Percentiles rank a stretch among this genome's conserved stretches.
Conservation (phyloP, 1,140 invertebrate genomes). For the Dreissena rostriformis region DNA sequence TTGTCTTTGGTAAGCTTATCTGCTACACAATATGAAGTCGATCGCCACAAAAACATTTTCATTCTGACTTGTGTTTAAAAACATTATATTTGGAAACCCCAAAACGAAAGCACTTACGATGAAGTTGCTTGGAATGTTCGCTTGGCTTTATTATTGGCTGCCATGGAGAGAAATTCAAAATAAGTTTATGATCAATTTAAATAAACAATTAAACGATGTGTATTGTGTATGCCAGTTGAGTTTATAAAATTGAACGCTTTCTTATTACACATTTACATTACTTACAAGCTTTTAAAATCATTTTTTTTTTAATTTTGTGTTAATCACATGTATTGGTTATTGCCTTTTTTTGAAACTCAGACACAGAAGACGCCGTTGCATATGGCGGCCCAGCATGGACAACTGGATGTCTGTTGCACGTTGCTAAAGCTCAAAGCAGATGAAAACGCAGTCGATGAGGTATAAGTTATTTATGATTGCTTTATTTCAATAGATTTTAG, state of each 20-base stretch:
- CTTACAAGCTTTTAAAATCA: too few species aligned
- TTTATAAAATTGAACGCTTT: too few species aligned
- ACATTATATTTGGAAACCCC: too few species aligned
- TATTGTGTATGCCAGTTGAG: too few species aligned
- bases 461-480: slow-evolving; percentile 82
- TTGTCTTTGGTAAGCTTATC: slow-evolving; percentile 88
- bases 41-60: not conserved
- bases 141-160: too few species aligned
- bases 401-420: slow-evolving; percentile 95
- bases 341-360: slow-evolving; percentile 66
- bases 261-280: too few species aligned
- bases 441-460: slow-evolving; percentile 97
- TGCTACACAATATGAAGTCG: not conserved
- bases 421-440: slow-evolving; percentile 97
- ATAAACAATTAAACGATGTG: too few species aligned
- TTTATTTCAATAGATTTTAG: not conserved
- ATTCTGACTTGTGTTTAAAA: not conserved
- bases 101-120: too few species aligned
- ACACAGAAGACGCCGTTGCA: slow-evolving; percentile 84
- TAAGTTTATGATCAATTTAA: too few species aligned
- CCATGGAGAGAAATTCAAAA: too few species aligned
- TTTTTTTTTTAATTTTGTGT: too few species aligned
- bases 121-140: too few species aligned
- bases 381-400: slow-evolving; percentile 91
- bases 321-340: not conserved